Evolutionary conservation across 2,113 vertebrate genomes (phyloP).

Genomic region (Stigmatopora argus): DNA sequence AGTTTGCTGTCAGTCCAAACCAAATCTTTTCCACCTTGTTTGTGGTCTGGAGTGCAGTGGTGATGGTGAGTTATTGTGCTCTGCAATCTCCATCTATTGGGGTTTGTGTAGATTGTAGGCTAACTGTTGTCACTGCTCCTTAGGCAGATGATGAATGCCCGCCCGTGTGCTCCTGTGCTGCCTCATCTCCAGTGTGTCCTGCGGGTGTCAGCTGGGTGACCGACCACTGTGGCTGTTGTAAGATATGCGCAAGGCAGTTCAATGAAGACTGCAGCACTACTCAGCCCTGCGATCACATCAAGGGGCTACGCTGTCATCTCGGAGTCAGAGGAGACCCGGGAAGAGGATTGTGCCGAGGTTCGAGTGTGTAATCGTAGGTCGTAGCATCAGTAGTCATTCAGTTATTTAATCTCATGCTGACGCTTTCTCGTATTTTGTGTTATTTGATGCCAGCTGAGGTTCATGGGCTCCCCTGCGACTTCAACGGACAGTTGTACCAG

Average conservation of each 20-base stretch:
- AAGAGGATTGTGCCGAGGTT: conserved; percentile 70
- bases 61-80: conserved; percentile 46
- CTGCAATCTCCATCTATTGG: neutral
- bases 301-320: conserved; percentile 72
- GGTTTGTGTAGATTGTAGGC: neutral
- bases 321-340: conserved; percentile 59
- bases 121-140: conserved; percentile 23
- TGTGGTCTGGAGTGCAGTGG: conserved; percentile 25
- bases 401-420: neutral
- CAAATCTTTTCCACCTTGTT: conserved; percentile 34
- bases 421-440: conserved; percentile 13
- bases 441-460: conserved; percentile 55
- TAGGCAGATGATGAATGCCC: conserved; percentile 50
- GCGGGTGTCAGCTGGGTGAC: conserved; percentile 65
- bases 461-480: conserved; percentile 69
- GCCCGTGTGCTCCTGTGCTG: conserved; percentile 56
- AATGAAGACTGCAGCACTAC: conserved; percentile 67
- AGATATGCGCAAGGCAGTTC: conserved; percentile 70
- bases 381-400: neutral
- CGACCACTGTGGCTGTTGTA: conserved; percentile 72
- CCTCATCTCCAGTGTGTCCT: conserved; percentile 44
- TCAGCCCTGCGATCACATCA: conserved; percentile 73
- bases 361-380: neutral
- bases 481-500: conserved; percentile 66
- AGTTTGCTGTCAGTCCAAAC: conserved; percentile 11